Evolutionary conservation across 2,797 vertebrate species (phyloP), one percentile per base, ranked within the genome.

Genomic region (Graptemys geographica): DNA sequence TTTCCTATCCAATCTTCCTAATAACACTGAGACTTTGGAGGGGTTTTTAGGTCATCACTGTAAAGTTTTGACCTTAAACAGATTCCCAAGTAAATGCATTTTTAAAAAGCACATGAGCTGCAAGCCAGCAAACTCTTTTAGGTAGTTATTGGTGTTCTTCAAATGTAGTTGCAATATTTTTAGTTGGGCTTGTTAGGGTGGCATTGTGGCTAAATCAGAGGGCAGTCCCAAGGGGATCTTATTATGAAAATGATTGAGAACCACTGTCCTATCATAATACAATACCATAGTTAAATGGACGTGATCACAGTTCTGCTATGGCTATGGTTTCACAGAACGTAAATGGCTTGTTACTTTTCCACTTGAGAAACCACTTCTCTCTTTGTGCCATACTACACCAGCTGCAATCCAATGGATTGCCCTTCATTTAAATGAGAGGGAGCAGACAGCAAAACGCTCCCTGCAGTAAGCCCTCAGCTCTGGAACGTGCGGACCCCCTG

Each of bases 201-300:
- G 31, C 69, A 80, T 90, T 90, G 86, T 91, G 41, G 94, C 59
- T 87, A 89, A 86, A 21, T 72, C 83, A 82, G 51, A 52, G 86
- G 92, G 27, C 8, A 93, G 74, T 76, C 18, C 41, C 11, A 79
- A 59, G 74, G 83, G 87, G 11, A 87, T 21, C 83, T 79, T 27
- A 11, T 12, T 5, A 69, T 65, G 33, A 53, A 83, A 86, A 57
- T 11, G 51, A 84, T n/a, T 79, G 53, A 93, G 41, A 94, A 84
- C 37, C 21, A 37, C 44, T 89, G 28, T 28, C 8, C 52, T 52
- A 93, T 4, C 11, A 49, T 2, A 81, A 37, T 2, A 16, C 57
- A 92, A 92, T 76, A 44, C 18, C 1, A 0, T 47, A 57, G 53
- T 88, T 91, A 92, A 65, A 37, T 65, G 56, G 21, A 8, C 86